Conservation (phyloP, 2,797 vertebrate species). For the Rhinatrema bivittatum region DNA sequence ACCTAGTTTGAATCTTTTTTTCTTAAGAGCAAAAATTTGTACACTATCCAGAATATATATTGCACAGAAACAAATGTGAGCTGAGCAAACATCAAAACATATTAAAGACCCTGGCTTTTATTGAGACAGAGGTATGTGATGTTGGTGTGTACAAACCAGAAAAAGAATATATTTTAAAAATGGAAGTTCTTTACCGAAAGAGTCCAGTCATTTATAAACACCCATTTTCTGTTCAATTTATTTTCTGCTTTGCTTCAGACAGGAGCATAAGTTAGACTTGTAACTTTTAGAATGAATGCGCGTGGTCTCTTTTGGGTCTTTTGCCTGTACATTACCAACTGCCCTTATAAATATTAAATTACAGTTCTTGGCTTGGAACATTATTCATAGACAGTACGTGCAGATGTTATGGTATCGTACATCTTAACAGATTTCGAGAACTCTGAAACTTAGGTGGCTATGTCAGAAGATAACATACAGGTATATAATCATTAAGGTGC, state of each 20-base stretch:
- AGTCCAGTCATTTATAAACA: conserved; percentile 8
- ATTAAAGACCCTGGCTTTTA: no score
- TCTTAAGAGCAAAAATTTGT: background rate
- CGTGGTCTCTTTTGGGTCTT: conserved; percentile 44
- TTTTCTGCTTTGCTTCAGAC: conserved; percentile 17
- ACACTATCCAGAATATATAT: conserved; percentile 5
- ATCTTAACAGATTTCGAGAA: background rate
- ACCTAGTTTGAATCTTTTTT: background rate
- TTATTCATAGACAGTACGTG: conserved; percentile 1
- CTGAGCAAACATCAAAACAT: background rate
- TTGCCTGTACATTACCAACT: conserved; percentile 34
- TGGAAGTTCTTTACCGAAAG: conserved; percentile 8
- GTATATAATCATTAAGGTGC: background rate
- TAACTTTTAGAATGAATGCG: conserved; percentile 26
- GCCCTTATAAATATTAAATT: conserved; percentile 31
- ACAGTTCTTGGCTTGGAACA: conserved; percentile 20
- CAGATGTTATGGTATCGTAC: background rate
- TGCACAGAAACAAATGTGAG: conserved; percentile 21
- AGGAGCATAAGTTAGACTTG: conserved; percentile 14
- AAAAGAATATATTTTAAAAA: conserved; percentile 13
- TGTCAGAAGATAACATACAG: background rate
- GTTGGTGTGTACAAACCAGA: no score
- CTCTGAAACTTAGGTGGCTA: background rate
- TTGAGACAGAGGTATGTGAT: no score
- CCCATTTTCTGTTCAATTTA: conserved; percentile 17